Evolutionary conservation across 1,140 invertebrate species (phyloP), one percentile per base, ranked within the genome.

Genomic region (Drosophila santomea): DNA sequence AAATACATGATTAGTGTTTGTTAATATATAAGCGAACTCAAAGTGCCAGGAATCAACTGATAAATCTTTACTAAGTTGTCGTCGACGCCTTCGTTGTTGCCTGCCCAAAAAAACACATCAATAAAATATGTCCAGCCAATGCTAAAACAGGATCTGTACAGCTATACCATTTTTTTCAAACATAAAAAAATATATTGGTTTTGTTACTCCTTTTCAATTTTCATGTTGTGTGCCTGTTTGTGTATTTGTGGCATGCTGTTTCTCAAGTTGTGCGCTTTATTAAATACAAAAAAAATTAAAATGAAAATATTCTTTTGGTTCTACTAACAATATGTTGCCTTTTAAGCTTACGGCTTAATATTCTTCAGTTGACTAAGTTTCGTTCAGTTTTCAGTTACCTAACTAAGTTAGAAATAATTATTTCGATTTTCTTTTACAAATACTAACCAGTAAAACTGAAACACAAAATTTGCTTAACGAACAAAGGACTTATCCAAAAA

Each of bases 341-440:
- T 71, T 80, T 74, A 84, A 89, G 84, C 84, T 89, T 89, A 50
- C 45, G 71, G 84, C 84, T 84, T 89, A 88, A 89, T 89, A 89
- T 50, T 28, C 41, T 28, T 76, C 8, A 10, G 73, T 76, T 76
- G 14, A 50, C 51, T 76, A 14, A 67, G 52, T 76, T 76, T 32
- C 32, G 25, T 64, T 74, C 5, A n/a, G 32, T 20, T 75, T 67
- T 75, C 15, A 15, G 45, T 75, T 75, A 17, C 73, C 48, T 66
- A 74, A 67, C 55, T 60, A 50, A 47, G 52, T 74, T 74, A 44
- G 15, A 56, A 57, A 73, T 45, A 72, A 25, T 69, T 3, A 39
- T 76, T 80, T 73, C 23, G 8, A 23, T 73, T 76, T 85, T 88
- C 62, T 52, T 72, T 86, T 88, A 48, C 51, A 88, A 88, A 66